phyloP scores from a whole-genome alignment of 2,888 invertebrate species.

The Eupelmus urozonus region DNA sequence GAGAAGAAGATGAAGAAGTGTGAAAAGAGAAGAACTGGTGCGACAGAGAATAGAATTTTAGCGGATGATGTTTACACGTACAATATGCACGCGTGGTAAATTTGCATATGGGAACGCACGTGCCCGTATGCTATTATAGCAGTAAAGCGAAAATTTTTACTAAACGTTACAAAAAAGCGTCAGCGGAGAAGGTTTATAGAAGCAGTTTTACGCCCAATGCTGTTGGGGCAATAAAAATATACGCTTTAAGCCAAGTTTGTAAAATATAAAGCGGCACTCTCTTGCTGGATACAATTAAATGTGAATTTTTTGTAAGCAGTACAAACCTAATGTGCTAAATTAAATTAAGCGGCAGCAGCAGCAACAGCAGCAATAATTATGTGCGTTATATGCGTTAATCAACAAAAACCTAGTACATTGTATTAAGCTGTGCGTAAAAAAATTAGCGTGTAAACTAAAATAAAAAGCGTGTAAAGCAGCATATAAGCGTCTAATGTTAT shows the following conservation, averaged over 20 bases:
- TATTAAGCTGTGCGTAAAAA: constrained; percentile 6
- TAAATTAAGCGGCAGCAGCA: constrained; percentile 15
- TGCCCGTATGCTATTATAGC: constrained; percentile 1
- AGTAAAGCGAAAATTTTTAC: constrained; percentile 36
- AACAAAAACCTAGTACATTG: constrained; percentile 4
- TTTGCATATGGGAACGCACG: constrained; percentile 21
- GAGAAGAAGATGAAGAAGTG: constrained; percentile 40
- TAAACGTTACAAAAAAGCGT: constrained; percentile 34
- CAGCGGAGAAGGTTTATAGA: constrained; percentile 10
- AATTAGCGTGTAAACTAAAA: constrained; percentile 48
- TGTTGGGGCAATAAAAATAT: neutral
- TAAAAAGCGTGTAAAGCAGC: constrained; percentile 54
- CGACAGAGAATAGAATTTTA: constrained; percentile 35
- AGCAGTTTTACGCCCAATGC: too few relatives aligned
- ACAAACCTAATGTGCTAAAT: constrained; percentile 19
- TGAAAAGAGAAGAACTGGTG: constrained; percentile 42
- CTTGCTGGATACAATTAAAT: constrained; percentile 20
- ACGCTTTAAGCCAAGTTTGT: neutral
- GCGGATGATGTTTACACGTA: constrained; percentile 17
- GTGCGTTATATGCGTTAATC: constrained; percentile 18
- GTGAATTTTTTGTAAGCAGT: constrained; percentile 26
- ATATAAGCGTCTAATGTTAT: constrained; percentile 54
- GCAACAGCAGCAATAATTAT: constrained; percentile 4
- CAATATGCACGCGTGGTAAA: neutral
- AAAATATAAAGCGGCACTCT: constrained; percentile 35